A percentile compares a stretch with the other conserved stretches of the same genome.
Evolutionary conservation across 2,113 vertebrate species (phyloP).

Genomic region (Dicrurus megarhynchus): DNA sequence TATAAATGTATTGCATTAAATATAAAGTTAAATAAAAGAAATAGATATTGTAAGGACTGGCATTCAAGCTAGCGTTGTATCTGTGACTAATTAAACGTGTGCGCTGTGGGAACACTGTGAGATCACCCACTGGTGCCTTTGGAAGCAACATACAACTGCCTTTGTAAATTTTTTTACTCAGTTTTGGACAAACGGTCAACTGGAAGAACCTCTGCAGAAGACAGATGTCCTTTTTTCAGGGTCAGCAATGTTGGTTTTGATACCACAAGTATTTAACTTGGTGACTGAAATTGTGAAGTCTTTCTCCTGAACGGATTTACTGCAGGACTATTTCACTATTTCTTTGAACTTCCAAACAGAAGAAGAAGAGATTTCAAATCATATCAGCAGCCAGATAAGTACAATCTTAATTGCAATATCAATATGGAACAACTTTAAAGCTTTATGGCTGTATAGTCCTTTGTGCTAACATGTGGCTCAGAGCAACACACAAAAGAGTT

Average conservation of each 20-base stretch:
- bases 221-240: background rate
- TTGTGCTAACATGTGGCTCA: background rate
- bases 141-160: background rate
- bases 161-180: background rate
- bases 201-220: background rate
- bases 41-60: background rate
- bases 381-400: background rate
- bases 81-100: background rate
- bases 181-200: background rate
- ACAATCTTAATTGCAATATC: background rate
- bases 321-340: background rate
- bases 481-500: background rate
- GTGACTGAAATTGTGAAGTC: background rate
- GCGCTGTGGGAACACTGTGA: fast-evolving
- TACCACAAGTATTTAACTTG: background rate
- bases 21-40: background rate
- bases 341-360: background rate
- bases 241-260: background rate
- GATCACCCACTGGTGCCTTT: background rate
- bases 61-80: background rate
- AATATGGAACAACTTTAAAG: background rate
- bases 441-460: background rate
- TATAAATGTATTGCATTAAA: background rate
- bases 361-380: background rate
- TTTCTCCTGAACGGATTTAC: background rate